Percentiles rank a stretch among this genome's conserved stretches.
Evolutionary conservation across 2,888 invertebrate genomes (phyloP).

Genomic region (Ophion slaviceki): DNA sequence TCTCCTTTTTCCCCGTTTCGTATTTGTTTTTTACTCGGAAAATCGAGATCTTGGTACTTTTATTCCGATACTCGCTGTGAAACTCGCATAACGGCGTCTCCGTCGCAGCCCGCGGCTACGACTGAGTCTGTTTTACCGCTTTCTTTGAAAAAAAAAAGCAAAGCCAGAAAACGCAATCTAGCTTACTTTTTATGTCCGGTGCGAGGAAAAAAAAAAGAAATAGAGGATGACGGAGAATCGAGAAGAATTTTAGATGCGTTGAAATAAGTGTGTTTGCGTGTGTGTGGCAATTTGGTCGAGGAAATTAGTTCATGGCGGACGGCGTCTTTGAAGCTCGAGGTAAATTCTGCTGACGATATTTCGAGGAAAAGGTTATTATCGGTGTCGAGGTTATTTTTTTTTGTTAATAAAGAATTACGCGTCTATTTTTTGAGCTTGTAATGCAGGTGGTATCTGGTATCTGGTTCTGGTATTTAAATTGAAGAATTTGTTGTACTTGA

Average conservation of each 20-base stretch:
- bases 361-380: no score
- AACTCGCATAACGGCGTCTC: background rate
- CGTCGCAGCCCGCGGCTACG: slow-evolving; percentile 2
- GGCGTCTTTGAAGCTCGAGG: no score
- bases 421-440: no score
- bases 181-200: background rate
- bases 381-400: no score
- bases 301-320: no score
- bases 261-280: background rate
- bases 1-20: background rate
- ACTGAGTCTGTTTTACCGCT: background rate
- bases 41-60: slow-evolving; percentile 32
- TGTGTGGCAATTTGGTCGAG: no score
- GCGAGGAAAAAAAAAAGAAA: background rate
- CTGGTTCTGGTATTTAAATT: no score
- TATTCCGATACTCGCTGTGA: slow-evolving; percentile 40
- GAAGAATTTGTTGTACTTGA: no score
- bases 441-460: no score
- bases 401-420: no score
- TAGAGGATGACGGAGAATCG: background rate
- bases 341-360: no score
- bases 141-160: slow-evolving; percentile 3
- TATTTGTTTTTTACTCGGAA: slow-evolving; percentile 8
- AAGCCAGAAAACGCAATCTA: background rate
- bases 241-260: background rate